These are phyloP conservation scores for Sweltsa coloradensis DNA, from an alignment of 1,140 invertebrate genomes.

Conservation along the genomic window DNA sequence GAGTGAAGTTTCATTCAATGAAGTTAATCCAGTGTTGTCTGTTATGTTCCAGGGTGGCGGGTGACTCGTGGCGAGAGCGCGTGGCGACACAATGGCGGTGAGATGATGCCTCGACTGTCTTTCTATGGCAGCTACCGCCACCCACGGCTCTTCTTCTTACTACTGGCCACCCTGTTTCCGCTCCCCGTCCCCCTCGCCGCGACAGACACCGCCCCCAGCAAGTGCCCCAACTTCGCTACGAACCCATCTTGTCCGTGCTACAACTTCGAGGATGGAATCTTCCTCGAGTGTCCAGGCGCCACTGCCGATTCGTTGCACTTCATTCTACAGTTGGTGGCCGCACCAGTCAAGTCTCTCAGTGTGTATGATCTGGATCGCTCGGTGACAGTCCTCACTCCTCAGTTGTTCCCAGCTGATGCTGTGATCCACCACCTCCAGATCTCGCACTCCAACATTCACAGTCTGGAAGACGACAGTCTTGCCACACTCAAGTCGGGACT, in stretches of 20 bases:
- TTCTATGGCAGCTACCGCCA: neutral
- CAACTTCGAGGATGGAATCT: constrained; percentile 80
- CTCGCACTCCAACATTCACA: constrained; percentile 64
- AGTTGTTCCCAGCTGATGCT: constrained; percentile 55
- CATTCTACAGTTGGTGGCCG: constrained; percentile 37
- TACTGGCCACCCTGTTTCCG: neutral
- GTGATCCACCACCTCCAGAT: constrained; percentile 63
- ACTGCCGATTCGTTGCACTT: constrained; percentile 42
- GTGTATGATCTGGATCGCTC: constrained; percentile 73
- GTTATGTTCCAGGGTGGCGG: constrained; percentile 3
- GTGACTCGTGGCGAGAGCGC: neutral
- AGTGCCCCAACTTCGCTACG: constrained; percentile 54
- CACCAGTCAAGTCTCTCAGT: constrained; percentile 65
- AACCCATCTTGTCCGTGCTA: constrained; percentile 78
- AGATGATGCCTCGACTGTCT: constrained; percentile 4
- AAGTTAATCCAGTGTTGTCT: too few species aligned
- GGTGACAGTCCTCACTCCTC: constrained; percentile 51
- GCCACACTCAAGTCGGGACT: constrained; percentile 55
- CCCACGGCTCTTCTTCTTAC: neutral
- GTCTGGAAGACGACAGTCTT: constrained; percentile 61
- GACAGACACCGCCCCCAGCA: constrained; percentile 20
- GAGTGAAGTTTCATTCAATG: too few species aligned
- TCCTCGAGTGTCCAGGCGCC: constrained; percentile 75
- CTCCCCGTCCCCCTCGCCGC: neutral
- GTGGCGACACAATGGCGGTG: constrained; percentile 6